phyloP scores from a whole-genome alignment of 1,140 invertebrate genomes.

The Drosophila parabipectinata region DNA sequence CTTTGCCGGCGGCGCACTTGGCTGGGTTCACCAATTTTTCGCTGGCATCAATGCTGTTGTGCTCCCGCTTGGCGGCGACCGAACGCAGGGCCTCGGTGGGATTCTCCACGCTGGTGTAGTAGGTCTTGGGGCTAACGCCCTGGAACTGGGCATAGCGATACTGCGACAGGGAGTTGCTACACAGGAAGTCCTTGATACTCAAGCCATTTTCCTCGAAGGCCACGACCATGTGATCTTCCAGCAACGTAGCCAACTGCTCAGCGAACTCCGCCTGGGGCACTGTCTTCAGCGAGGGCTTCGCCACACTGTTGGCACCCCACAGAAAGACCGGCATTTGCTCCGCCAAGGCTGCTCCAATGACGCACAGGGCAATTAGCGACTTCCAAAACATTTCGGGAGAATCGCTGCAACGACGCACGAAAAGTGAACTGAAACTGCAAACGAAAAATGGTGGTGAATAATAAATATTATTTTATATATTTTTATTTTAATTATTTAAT shows the following conservation, averaged over 20 bases:
- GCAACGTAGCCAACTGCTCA: conserved; percentile 49
- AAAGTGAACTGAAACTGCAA: conserved; percentile 76
- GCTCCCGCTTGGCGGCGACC: conserved; percentile 49
- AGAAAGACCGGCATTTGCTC: conserved; percentile 78
- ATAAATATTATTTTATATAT: no score
- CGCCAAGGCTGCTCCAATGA: conserved; percentile 75
- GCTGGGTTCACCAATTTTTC: conserved; percentile 60
- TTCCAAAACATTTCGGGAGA: conserved; percentile 70
- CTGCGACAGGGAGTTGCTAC: no score
- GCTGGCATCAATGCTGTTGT: conserved; percentile 60
- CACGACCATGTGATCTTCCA: conserved; percentile 76
- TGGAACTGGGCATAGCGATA: no score
- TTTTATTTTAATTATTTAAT: no score
- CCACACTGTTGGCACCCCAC: conserved; percentile 73
- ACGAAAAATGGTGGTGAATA: conserved; percentile 63
- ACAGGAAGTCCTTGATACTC: conserved; percentile 15
- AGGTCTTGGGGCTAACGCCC: no score
- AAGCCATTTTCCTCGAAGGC: conserved; percentile 74
- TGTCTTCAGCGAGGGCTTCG: conserved; percentile 64
- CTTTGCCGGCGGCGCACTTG: conserved; percentile 62
- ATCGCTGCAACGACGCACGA: conserved; percentile 58
- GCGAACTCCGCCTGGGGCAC: conserved; percentile 66
- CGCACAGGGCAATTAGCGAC: conserved; percentile 78
- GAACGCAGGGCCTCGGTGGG: conserved; percentile 67
- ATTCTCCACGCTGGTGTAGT: conserved; percentile 48